These are phyloP conservation scores for Amia ocellicauda DNA, from an alignment of 2,113 vertebrate species.

Conservation along the genomic window DNA sequence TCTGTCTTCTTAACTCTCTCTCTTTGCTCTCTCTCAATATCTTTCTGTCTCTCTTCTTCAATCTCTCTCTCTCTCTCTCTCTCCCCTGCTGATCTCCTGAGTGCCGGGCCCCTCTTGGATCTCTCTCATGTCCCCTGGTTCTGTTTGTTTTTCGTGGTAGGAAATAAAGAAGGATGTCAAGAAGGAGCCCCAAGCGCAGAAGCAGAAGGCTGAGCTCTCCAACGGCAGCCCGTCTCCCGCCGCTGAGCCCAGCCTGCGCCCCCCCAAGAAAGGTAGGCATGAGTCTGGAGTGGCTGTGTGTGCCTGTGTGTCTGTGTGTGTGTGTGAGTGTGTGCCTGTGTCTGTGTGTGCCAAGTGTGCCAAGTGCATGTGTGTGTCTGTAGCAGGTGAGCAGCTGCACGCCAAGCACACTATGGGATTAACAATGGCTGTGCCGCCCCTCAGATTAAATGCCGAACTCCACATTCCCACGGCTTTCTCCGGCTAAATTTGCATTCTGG, in stretches of 20 bases:
- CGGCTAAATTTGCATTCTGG: too few species aligned
- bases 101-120: too few species aligned
- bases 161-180: constrained; percentile 92
- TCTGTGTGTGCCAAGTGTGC: too few species aligned
- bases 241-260: constrained; percentile 78
- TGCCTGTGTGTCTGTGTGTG: constrained; percentile 13
- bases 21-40: background rate
- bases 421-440: too few species aligned
- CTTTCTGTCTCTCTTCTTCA: background rate
- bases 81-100: background rate
- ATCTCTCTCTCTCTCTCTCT: background rate
- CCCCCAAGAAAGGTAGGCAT: constrained; percentile 80
- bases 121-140: background rate
- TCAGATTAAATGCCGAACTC: too few species aligned
- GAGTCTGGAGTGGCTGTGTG: constrained; percentile 10
- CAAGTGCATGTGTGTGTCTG: background rate
- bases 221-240: constrained; percentile 82
- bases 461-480: too few species aligned
- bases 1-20: constrained; percentile 6
- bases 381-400: background rate
- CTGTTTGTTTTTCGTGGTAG: constrained; percentile 46
- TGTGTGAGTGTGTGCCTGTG: too few species aligned
- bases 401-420: too few species aligned
- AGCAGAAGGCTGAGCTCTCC: constrained; percentile 77
- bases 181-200: constrained; percentile 73